These are phyloP conservation scores for Hippasteria phrygiana DNA, from an alignment of 53 echinoderm and acorn worm genomes.

Conservation along the genomic window DNA sequence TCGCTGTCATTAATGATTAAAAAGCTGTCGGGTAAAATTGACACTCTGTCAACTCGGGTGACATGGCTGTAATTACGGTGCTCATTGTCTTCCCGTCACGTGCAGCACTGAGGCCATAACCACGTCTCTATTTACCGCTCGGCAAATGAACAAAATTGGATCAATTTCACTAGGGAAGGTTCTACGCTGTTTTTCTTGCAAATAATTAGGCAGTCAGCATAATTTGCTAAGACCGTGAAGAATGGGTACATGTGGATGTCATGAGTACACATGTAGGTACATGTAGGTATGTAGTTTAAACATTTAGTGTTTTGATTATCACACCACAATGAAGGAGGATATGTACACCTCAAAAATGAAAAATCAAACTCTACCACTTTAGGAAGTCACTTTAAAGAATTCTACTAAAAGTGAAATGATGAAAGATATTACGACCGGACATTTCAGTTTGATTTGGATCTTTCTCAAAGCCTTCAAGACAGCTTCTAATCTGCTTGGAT, in stretches of 20 bases:
- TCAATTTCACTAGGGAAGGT: background rate
- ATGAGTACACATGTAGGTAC: background rate
- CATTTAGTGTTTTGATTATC: too few relatives aligned
- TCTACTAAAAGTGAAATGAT: too few relatives aligned
- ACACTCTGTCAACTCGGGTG: conserved; percentile 12
- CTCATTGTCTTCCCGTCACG: background rate
- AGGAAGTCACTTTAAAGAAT: too few relatives aligned
- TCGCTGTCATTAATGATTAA: conserved; percentile 2
- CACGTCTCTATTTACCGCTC: background rate
- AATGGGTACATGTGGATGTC: background rate
- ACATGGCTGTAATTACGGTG: conserved; percentile 1
- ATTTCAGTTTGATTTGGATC: too few relatives aligned
- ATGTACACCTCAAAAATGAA: too few relatives aligned
- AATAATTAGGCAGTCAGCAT: too few relatives aligned
- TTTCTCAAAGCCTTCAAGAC: too few relatives aligned
- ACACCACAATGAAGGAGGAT: too few relatives aligned
- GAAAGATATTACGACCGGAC: too few relatives aligned
- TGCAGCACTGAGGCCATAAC: background rate
- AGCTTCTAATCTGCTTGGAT: too few relatives aligned
- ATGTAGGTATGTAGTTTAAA: too few relatives aligned
- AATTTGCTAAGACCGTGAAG: background rate
- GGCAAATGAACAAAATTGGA: background rate
- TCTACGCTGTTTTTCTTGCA: background rate
- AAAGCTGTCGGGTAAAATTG: background rate
- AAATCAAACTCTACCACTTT: too few relatives aligned